Evolutionary conservation across 2,888 invertebrate genomes (phyloP).

Genomic region (Anticlea derivata): DNA sequence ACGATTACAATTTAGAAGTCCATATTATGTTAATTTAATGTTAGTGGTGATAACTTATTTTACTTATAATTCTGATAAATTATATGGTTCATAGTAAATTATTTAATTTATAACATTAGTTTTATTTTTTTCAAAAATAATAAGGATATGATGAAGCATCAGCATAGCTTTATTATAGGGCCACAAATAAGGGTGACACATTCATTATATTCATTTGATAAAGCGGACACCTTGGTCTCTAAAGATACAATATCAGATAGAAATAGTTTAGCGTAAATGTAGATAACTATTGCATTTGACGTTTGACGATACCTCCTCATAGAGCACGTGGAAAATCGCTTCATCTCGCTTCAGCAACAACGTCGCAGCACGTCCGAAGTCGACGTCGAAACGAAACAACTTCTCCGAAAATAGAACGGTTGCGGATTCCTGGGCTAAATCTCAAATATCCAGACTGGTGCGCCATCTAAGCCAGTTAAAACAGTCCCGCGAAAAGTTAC

Average conservation of each 20-base stretch:
- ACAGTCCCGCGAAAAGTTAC: constrained; percentile 86
- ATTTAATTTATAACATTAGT: background rate
- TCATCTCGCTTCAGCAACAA: constrained; percentile 63
- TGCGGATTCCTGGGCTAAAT: constrained; percentile 85
- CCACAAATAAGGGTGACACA: constrained; percentile 25
- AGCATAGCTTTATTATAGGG: constrained; percentile 2
- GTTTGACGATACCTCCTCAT: constrained; percentile 51
- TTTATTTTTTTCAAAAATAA: constrained; percentile 1
- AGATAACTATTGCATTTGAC: constrained; percentile 74
- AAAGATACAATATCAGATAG: constrained; percentile 67
- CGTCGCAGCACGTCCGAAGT: constrained; percentile 49
- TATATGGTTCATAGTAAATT: constrained; percentile 4
- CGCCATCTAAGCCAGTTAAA: constrained; percentile 91
- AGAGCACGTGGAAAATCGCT: constrained; percentile 52
- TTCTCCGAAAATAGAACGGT: constrained; percentile 81
- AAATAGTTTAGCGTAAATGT: constrained; percentile 82
- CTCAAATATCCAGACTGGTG: constrained; percentile 86
- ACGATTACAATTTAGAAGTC: constrained; percentile 4
- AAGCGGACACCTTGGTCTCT: constrained; percentile 56
- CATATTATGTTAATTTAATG: constrained; percentile 9
- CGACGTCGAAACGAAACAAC: constrained; percentile 63
- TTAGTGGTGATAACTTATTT: constrained; percentile 1
- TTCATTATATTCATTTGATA: constrained; percentile 27
- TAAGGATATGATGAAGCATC: background rate
- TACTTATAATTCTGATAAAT: background rate